A percentile compares a stretch with the other conserved stretches of the same genome.
These are phyloP conservation scores for Nycticryphes semicollaris DNA, from an alignment of 2,113 vertebrate genomes.

Conservation along the genomic window DNA sequence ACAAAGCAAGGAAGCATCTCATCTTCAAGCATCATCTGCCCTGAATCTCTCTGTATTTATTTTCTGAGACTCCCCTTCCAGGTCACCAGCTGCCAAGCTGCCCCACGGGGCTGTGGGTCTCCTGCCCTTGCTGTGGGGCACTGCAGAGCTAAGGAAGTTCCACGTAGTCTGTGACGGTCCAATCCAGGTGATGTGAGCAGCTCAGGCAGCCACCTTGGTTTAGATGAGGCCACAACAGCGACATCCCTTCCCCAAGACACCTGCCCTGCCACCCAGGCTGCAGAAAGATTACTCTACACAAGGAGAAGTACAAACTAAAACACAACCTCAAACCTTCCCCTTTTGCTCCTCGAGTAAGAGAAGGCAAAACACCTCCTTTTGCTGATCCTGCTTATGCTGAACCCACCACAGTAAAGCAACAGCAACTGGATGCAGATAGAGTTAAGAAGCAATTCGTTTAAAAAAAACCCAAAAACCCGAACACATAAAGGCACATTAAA, in stretches of 20 bases:
- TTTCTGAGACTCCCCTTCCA: not conserved
- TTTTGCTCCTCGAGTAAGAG: not conserved
- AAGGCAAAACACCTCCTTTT: not conserved
- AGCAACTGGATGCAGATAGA: not conserved
- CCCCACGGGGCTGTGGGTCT: not conserved
- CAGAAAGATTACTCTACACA: not conserved
- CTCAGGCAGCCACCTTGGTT: not conserved
- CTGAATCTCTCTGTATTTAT: not conserved
- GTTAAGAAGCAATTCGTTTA: not conserved
- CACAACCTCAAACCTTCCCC: not conserved
- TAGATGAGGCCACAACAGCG: not conserved
- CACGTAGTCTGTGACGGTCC: fast-evolving
- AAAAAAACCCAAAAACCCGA: not conserved
- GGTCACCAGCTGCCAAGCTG: not conserved
- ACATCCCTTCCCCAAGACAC: too few relatives aligned
- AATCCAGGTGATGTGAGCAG: fast-evolving
- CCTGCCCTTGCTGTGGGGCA: too few relatives aligned
- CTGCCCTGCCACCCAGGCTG: not conserved
- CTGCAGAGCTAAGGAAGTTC: not conserved
- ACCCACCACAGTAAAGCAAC: not conserved
- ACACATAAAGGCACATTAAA: not conserved
- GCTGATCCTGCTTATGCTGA: not conserved
- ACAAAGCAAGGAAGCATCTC: not conserved
- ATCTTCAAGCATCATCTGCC: not conserved
- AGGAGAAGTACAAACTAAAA: not conserved